Conservation (phyloP, 2,797 vertebrate genomes). For the Poecilia picta region DNA sequence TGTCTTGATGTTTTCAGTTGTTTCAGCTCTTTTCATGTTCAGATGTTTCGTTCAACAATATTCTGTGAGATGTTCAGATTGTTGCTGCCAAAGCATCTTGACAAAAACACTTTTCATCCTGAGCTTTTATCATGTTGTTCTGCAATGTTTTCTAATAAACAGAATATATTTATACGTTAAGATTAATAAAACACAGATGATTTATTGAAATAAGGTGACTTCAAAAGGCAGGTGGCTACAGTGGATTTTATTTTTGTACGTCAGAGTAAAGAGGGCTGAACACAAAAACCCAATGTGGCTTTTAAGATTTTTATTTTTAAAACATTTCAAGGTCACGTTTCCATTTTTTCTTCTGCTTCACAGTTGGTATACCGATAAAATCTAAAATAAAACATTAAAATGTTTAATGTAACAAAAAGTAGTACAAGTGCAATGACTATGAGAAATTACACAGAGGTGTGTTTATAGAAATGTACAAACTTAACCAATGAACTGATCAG, state of each 20-base stretch:
- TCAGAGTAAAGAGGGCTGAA: too few relatives aligned
- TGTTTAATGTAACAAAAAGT: neutral
- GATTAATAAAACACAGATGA: neutral
- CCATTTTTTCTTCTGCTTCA: too few relatives aligned
- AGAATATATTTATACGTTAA: neutral
- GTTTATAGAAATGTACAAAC: neutral
- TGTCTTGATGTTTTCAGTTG: too few relatives aligned
- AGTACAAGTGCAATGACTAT: neutral
- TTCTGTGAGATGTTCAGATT: too few relatives aligned
- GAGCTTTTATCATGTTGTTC: too few relatives aligned
- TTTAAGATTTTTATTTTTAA: neutral
- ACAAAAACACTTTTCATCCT: too few relatives aligned
- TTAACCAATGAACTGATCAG: neutral
- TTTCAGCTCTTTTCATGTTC: neutral
- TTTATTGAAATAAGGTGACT: neutral
- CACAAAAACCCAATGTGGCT: too few relatives aligned
- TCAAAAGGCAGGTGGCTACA: neutral
- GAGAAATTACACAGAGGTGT: neutral
- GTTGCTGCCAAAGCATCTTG: too few relatives aligned
- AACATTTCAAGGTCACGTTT: neutral
- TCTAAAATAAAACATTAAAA: neutral
- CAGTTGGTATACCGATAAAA: neutral
- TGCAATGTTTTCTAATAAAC: too few relatives aligned
- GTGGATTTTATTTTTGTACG: neutral
- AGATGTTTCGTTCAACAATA: too few relatives aligned